Evolutionary conservation across 2,113 vertebrate genomes (phyloP), one percentile per base, ranked within the genome.

Genomic region (Microcebus griseorufus): DNA sequence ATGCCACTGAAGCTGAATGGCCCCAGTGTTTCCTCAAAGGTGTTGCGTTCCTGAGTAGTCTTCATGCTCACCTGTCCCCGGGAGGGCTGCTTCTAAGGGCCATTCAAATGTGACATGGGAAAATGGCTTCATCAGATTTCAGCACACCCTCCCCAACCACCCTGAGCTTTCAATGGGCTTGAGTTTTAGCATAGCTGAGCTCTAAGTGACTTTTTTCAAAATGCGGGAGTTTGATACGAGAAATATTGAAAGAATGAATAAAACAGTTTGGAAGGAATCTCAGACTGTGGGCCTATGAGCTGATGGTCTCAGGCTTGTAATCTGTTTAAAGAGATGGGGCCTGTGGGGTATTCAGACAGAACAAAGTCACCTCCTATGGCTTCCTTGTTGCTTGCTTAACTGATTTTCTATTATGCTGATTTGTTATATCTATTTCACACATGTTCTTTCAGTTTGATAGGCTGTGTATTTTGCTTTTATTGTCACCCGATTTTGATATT

Each of bases 401-500:
- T 97, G 98, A 97, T 96, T 97, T 98, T 96, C 96, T 93, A 22
- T 97, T 98, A 96, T 55, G 95, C 93, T 88, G 98, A 97, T 98
- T 97, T 97, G 97, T 97, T 91, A 84, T 98, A 97, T 97, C 96
- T 97, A 37, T 95, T 96, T 95, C 96, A 91, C 93, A 92, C 95
- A 64, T 58, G 72, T 98, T 97, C 95, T 86, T 81, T 84, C 79
- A 32, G 76, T 96, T 88, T 64, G 97, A 91, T 95, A 88, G 67
- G 93, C 32, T 1, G 83, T 95, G 70, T 73, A 70, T 82, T 97
- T 97, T 34, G 64, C 64, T 97, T 97, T 97, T 82, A 85, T 72
- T 8, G 37, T 93, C 90, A 29, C 70, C 70, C 37, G 42, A 69
- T 45, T 93, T 92, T 69, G 55, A 65, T 39, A 92, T 92, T 72